Evolutionary conservation across 2,888 invertebrate species (phyloP).

Genomic region (Stegophylla sp.): DNA sequence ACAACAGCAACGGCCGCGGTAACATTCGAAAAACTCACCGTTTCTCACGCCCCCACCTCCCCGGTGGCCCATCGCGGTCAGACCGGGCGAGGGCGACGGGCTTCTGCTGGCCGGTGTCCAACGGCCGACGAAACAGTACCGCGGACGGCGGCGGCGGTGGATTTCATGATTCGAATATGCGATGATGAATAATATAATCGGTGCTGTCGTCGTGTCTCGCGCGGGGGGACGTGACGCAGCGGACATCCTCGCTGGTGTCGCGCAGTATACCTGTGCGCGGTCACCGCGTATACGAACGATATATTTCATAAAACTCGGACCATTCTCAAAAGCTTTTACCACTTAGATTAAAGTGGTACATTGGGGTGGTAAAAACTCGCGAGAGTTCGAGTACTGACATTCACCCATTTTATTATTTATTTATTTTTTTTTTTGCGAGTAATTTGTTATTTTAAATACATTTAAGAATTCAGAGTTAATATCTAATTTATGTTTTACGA

Average conservation of each 20-base stretch:
- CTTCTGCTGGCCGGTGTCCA: constrained; percentile 22
- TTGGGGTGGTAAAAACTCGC: too few relatives aligned
- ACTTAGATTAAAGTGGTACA: too few relatives aligned
- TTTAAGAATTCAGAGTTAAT: too few relatives aligned
- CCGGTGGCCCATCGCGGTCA: not conserved
- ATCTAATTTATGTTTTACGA: too few relatives aligned
- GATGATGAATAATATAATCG: not conserved
- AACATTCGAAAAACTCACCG: constrained; percentile 44
- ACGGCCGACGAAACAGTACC: constrained; percentile 30
- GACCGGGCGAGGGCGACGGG: not conserved
- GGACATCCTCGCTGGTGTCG: too few relatives aligned
- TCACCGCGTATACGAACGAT: not conserved
- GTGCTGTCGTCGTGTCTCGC: too few relatives aligned
- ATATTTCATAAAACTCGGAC: not conserved
- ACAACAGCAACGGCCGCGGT: not conserved
- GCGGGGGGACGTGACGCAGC: too few relatives aligned
- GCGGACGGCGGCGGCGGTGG: not conserved
- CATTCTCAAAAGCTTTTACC: not conserved
- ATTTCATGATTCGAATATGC: constrained; percentile 53
- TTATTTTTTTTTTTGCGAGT: too few relatives aligned
- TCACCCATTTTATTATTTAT: too few relatives aligned
- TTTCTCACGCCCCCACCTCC: constrained; percentile 45
- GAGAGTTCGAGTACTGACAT: too few relatives aligned
- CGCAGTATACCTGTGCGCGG: too few relatives aligned
- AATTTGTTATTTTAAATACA: too few relatives aligned